phyloP scores from a whole-genome alignment of 1,140 invertebrate genomes.

The Dendroctonus ponderosae region DNA sequence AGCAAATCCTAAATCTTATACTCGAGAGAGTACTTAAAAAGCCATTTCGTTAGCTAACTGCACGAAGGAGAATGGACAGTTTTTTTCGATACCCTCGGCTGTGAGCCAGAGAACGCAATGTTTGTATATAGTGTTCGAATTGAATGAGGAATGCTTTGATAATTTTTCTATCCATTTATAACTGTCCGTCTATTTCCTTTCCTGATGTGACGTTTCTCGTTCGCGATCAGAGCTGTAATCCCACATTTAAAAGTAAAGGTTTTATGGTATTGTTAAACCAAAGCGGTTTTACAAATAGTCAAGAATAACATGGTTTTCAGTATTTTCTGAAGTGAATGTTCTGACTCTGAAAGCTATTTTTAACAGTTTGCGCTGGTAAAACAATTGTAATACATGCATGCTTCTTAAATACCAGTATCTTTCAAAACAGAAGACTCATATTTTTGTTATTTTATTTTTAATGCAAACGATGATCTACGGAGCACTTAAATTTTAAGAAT shows the following conservation, averaged over 20 bases:
- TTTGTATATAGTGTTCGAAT: slow-evolving; percentile 48
- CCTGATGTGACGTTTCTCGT: slow-evolving; percentile 48
- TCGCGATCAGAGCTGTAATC: slow-evolving; percentile 29
- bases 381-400: too few relatives aligned
- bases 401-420: too few relatives aligned
- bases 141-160: slow-evolving; percentile 53
- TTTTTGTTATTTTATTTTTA: too few relatives aligned
- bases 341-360: too few relatives aligned
- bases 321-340: too few relatives aligned
- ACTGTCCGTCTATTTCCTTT: slow-evolving; percentile 55
- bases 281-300: too few relatives aligned
- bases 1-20: slow-evolving; percentile 1
- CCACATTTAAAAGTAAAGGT: too few relatives aligned
- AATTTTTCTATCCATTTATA: slow-evolving; percentile 56
- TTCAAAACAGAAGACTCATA: too few relatives aligned
- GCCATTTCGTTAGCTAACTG: slow-evolving; percentile 21
- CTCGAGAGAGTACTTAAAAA: slow-evolving; percentile 25
- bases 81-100: slow-evolving; percentile 25
- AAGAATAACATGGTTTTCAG: too few relatives aligned
- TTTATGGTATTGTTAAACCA: neutral
- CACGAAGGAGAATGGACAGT: slow-evolving; percentile 29
- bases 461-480: too few relatives aligned
- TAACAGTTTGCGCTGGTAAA: too few relatives aligned
- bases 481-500: too few relatives aligned
- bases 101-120: slow-evolving; percentile 39